A percentile compares a stretch with the other conserved stretches of the same genome.
Conservation (phyloP, 53 echinoderm and acorn worm genomes). For the Holothuria scabra region DNA sequence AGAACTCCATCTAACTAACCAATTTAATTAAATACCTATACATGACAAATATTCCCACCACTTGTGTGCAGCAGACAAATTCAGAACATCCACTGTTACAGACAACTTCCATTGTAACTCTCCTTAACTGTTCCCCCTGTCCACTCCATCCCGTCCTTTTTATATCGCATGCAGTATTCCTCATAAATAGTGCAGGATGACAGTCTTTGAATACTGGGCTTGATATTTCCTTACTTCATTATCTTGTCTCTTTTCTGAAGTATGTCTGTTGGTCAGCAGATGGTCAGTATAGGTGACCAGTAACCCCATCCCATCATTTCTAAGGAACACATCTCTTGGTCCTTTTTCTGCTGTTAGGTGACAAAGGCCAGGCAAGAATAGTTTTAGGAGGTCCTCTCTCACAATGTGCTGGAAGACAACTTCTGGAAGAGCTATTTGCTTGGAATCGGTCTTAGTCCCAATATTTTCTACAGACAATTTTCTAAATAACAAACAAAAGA, state of each 20-base stretch:
- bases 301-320: conserved; percentile 67
- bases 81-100: too few relatives aligned
- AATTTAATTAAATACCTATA: too few relatives aligned
- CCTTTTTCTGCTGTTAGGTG: conserved; percentile 87
- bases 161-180: too few relatives aligned
- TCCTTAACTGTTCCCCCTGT: too few relatives aligned
- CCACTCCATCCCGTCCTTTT: too few relatives aligned
- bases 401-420: conserved; percentile 9
- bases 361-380: conserved; percentile 88
- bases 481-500: neutral
- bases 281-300: conserved; percentile 78
- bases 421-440: conserved; percentile 1
- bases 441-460: neutral
- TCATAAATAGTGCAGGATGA: too few relatives aligned
- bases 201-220: too few relatives aligned
- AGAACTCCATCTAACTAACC: too few relatives aligned
- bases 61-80: too few relatives aligned
- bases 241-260: conserved; percentile 37
- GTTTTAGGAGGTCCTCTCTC: conserved; percentile 73
- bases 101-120: too few relatives aligned
- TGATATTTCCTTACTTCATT: conserved; percentile 30
- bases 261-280: conserved; percentile 59
- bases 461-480: neutral
- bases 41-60: too few relatives aligned
- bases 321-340: conserved; percentile 66